Conservation (phyloP, 2,113 vertebrate species). For the Spermophilus dauricus region DNA sequence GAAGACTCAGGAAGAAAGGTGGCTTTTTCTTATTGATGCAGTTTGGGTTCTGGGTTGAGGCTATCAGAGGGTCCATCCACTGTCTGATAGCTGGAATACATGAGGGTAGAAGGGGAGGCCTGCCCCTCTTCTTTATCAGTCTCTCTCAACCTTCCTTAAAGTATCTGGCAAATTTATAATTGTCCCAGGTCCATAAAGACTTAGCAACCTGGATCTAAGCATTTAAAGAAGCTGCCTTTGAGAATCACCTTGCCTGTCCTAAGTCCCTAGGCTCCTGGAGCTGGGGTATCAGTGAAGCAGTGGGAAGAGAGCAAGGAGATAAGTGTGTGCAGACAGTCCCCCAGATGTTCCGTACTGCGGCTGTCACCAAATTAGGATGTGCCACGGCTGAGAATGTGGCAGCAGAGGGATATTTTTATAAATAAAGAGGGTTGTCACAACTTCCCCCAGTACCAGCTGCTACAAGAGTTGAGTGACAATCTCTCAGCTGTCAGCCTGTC, state of each 20-base stretch:
- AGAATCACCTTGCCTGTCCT: not conserved
- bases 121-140: not conserved
- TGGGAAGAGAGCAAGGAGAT: not conserved
- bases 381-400: constrained; percentile 30
- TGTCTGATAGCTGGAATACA: not conserved
- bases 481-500: constrained; percentile 84
- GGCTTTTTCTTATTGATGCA: not conserved
- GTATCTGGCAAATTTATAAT: not conserved
- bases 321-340: not conserved
- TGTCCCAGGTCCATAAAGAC: not conserved
- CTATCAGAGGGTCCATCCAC: not conserved
- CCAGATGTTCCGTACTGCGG: constrained; percentile 5
- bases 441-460: constrained; percentile 82
- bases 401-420: constrained; percentile 73
- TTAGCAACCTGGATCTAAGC: not conserved
- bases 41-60: not conserved
- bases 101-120: not conserved
- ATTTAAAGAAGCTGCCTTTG: not conserved
- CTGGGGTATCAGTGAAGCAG: not conserved
- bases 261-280: not conserved
- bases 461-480: constrained; percentile 62
- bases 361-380: constrained; percentile 58
- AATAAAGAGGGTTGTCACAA: constrained; percentile 57
- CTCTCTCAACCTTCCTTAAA: not conserved
- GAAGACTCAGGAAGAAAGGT: not conserved